A percentile compares a stretch with the other conserved stretches of the same genome.
phyloP scores from a whole-genome alignment of 2,888 invertebrate species.

The Cetonia aurata region DNA sequence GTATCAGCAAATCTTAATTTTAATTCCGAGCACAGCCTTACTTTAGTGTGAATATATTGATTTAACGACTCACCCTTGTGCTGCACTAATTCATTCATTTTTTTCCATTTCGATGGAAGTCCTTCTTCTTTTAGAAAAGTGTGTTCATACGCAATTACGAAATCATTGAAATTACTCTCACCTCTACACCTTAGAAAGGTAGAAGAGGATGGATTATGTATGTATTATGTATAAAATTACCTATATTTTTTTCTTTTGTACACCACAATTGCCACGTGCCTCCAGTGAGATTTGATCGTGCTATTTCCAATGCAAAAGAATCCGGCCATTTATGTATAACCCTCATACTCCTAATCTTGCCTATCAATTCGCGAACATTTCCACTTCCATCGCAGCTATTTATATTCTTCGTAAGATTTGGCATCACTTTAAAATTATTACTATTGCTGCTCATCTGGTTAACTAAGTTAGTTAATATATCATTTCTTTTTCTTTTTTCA shows the following conservation, averaged over 20 bases:
- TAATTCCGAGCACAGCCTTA: not conserved
- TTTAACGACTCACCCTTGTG: not conserved
- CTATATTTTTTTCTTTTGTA: not conserved
- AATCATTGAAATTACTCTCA: too few relatives aligned
- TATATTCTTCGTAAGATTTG: slow-evolving; percentile 5
- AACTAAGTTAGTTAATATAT: too few relatives aligned
- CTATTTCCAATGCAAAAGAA: slow-evolving; percentile 3
- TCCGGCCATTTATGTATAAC: not conserved
- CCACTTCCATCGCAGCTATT: not conserved
- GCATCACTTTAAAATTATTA: not conserved
- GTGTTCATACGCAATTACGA: not conserved
- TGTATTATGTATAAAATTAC: not conserved
- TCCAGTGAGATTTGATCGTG: slow-evolving; percentile 1
- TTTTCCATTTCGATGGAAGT: slow-evolving; percentile 1
- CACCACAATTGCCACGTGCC: not conserved
- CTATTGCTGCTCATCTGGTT: too few relatives aligned
- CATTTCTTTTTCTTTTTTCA: too few relatives aligned
- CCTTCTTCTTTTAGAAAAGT: slow-evolving; percentile 4
- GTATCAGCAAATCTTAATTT: not conserved
- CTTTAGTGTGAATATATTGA: slow-evolving; percentile 2
- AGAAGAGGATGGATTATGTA: too few relatives aligned
- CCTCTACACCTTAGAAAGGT: too few relatives aligned
- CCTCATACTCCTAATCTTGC: slow-evolving; percentile 1
- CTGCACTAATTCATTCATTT: too few relatives aligned
- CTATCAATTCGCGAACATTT: not conserved